Evolutionary conservation across 2,888 invertebrate species (phyloP).

Genomic region (Vesta saturnalis): DNA sequence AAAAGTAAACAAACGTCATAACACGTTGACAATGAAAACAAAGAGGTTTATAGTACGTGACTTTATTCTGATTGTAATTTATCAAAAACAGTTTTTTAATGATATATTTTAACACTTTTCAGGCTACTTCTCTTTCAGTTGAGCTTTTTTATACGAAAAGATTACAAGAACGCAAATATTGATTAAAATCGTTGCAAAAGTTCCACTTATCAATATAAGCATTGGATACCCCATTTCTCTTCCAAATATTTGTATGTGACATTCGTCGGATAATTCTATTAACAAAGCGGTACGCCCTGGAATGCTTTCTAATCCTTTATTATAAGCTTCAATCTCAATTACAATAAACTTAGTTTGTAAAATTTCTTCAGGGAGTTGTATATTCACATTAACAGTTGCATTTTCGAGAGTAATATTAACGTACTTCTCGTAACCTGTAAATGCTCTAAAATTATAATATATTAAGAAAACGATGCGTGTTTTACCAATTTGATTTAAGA

Average conservation of each 20-base stretch:
- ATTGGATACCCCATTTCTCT: background rate
- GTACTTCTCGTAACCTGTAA: background rate
- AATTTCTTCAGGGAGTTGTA: background rate
- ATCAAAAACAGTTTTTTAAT: no score
- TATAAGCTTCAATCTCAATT: constrained; percentile 9
- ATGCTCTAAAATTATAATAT: no score
- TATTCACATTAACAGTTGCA: background rate
- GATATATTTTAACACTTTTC: background rate
- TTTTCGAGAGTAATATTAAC: background rate
- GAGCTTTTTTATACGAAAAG: constrained; percentile 24
- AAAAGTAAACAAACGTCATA: no score
- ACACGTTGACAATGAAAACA: background rate
- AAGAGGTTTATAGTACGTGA: no score
- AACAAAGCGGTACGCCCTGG: constrained; percentile 9
- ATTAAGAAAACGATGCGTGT: no score
- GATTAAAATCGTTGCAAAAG: constrained; percentile 16
- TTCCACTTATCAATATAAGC: background rate
- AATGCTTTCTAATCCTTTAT: constrained; percentile 12
- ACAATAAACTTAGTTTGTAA: constrained; percentile 2
- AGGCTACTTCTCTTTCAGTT: no score
- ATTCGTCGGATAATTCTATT: constrained; percentile 1
- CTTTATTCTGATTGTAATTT: no score
- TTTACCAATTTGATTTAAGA: constrained; percentile 14
- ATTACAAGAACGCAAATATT: constrained; percentile 15
- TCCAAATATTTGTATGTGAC: background rate